phyloP scores from a whole-genome alignment of 1,140 invertebrate genomes.

The Philopotamus ludificatus region DNA sequence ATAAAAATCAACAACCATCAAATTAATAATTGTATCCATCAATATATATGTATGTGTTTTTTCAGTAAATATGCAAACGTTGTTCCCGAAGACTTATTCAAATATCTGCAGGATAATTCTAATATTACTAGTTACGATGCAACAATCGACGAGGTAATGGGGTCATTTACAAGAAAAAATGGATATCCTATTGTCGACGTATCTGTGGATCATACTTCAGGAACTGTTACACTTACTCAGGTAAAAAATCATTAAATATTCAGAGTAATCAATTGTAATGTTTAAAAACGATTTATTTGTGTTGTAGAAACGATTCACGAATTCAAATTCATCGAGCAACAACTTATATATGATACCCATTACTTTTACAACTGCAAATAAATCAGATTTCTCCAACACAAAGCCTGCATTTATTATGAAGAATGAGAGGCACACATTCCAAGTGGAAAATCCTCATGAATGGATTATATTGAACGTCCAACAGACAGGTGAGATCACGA shows the following conservation, averaged over 20 bases:
- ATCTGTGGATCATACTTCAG: neutral
- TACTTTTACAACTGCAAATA: neutral
- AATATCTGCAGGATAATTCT: conserved; percentile 58
- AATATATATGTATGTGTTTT: conserved; percentile 20
- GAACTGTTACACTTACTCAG: neutral
- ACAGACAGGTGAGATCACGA: conserved; percentile 1
- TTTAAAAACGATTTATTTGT: no score
- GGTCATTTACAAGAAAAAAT: neutral
- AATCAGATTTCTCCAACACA: neutral
- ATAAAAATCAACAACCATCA: conserved; percentile 1
- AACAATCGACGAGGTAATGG: neutral
- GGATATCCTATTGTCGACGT: conserved; percentile 6
- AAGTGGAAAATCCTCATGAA: neutral
- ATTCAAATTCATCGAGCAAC: neutral
- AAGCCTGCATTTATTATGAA: neutral
- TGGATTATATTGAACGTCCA: conserved; percentile 14
- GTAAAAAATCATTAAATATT: neutral
- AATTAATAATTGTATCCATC: neutral
- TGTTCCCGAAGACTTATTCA: conserved; percentile 67
- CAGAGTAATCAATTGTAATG: no score
- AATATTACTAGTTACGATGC: conserved; percentile 11
- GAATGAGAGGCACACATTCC: neutral
- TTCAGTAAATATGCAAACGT: conserved; percentile 53
- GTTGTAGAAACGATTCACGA: no score
- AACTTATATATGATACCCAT: neutral